phyloP scores from a whole-genome alignment of 2,888 invertebrate species.

The Agrilus biguttatus region DNA sequence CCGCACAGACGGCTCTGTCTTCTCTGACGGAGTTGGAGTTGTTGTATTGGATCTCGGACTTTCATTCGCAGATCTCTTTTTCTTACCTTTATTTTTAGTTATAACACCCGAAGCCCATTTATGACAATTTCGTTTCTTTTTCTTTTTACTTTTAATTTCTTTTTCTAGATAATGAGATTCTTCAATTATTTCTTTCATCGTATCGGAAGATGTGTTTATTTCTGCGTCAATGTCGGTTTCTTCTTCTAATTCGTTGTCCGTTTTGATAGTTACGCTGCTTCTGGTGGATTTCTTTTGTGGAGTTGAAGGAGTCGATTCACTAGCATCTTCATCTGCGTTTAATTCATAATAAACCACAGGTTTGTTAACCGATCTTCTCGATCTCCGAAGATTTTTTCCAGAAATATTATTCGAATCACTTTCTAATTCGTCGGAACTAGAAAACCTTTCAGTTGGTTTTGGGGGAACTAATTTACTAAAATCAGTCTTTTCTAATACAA shows the following conservation, averaged over 20 bases:
- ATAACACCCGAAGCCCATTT: conserved; percentile 18
- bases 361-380: not conserved
- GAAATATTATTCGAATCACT: not conserved
- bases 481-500: conserved; percentile 21
- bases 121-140: conserved; percentile 5
- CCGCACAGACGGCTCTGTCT: conserved; percentile 3
- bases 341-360: not conserved
- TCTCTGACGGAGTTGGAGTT: conserved; percentile 5
- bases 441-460: not conserved
- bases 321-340: not conserved
- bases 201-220: not conserved
- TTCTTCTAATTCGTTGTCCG: not conserved
- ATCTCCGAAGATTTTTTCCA: not conserved
- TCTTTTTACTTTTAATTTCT: not conserved
- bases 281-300: conserved; percentile 1
- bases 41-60: not conserved
- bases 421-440: not conserved
- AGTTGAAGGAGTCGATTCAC: not conserved
- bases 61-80: conserved; percentile 11
- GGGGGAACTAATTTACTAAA: conserved; percentile 17
- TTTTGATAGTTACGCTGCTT: not conserved
- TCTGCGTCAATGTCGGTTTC: not conserved
- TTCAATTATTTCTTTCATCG: not conserved
- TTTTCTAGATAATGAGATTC: conserved; percentile 1
- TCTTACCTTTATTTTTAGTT: conserved; percentile 27